These are phyloP conservation scores for Bombus superbus DNA, from an alignment of 1,140 invertebrate species.

Conservation along the genomic window DNA sequence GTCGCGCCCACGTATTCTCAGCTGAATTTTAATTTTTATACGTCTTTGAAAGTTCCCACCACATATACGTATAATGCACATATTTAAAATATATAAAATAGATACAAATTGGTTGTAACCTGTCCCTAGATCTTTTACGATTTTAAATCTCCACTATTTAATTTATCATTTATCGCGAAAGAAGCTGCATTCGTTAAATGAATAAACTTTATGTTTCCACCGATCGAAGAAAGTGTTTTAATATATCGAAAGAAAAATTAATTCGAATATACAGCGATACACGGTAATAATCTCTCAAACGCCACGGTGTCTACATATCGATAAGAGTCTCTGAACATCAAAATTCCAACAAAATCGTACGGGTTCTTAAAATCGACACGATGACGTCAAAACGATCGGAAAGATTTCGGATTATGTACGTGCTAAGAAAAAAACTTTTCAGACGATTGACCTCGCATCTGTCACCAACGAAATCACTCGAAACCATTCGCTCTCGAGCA, in stretches of 20 bases:
- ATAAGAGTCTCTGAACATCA: background rate
- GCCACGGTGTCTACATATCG: background rate
- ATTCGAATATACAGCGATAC: too few relatives aligned
- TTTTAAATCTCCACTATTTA: background rate
- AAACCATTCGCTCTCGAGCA: background rate
- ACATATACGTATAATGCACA: background rate
- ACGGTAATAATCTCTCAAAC: background rate
- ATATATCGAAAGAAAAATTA: background rate
- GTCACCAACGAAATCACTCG: background rate
- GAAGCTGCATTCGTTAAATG: background rate
- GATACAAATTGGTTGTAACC: background rate
- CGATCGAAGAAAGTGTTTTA: background rate
- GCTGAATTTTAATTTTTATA: background rate
- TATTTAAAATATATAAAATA: background rate
- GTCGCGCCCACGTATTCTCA: background rate
- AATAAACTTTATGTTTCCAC: background rate
- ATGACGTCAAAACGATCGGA: background rate
- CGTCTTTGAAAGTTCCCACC: too few relatives aligned
- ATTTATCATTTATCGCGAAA: background rate
- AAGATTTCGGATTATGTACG: too few relatives aligned
- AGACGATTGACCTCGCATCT: background rate
- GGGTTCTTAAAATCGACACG: background rate
- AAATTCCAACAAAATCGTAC: background rate
- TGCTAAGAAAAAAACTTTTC: background rate
- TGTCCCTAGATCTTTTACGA: too few relatives aligned